Conservation (phyloP, 1,140 invertebrate genomes). For the Philaenus spumarius region DNA sequence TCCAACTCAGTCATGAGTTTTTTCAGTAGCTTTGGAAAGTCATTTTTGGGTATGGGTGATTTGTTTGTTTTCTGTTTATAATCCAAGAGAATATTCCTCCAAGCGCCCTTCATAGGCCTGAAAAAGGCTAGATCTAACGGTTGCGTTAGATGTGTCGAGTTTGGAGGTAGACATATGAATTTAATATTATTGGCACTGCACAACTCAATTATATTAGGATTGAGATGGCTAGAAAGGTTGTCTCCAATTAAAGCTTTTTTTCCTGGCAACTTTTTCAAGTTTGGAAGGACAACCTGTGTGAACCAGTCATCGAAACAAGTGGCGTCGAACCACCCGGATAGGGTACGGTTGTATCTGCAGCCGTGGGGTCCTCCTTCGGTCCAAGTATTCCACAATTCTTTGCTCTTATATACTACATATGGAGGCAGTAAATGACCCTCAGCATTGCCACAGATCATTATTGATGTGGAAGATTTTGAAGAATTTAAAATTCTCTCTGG, state of each 20-base stretch:
- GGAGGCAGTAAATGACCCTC: slow-evolving; percentile 27
- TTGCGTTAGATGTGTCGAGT: slow-evolving; percentile 40
- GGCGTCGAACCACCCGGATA: slow-evolving; percentile 36
- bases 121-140: slow-evolving; percentile 43
- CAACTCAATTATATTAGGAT: slow-evolving; percentile 30
- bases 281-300: slow-evolving; percentile 27
- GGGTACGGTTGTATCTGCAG: slow-evolving; percentile 35
- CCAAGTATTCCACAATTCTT: slow-evolving; percentile 37
- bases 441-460: slow-evolving; percentile 25
- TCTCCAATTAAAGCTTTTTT: too few relatives aligned
- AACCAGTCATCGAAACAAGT: slow-evolving; percentile 39
- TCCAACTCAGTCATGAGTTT: slow-evolving; percentile 22
- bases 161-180: slow-evolving; percentile 39
- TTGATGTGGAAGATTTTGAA: slow-evolving; percentile 12
- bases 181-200: slow-evolving; percentile 37
- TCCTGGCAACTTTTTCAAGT: slow-evolving; percentile 31
- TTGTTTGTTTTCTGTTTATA: slow-evolving; percentile 31
- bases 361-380: slow-evolving; percentile 31
- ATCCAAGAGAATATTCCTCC: slow-evolving; percentile 35
- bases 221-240: slow-evolving; percentile 39
- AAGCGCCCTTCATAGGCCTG: slow-evolving; percentile 37
- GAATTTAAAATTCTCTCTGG: slow-evolving; percentile 16
- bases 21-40: slow-evolving; percentile 28
- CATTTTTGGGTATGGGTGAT: slow-evolving; percentile 23
- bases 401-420: slow-evolving; percentile 37